A percentile compares a stretch with the other conserved stretches of the same genome.
Conservation (phyloP, 2,888 invertebrate species). For the Papilio gigon region DNA sequence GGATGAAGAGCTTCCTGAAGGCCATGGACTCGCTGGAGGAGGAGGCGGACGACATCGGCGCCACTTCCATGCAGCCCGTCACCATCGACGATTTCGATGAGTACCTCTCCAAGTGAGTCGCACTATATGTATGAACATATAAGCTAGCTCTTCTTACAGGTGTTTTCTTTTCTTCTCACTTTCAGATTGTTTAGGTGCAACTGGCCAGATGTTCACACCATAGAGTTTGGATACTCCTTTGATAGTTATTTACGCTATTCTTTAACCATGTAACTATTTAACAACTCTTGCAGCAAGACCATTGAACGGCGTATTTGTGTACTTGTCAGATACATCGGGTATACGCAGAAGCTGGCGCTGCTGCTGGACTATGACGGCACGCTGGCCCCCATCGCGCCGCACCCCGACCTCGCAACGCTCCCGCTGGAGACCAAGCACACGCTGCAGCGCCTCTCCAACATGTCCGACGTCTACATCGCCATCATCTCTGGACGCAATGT, state of each 20-base stretch:
- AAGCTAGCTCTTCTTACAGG: too few species aligned
- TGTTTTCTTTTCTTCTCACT: too few species aligned
- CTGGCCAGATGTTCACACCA: background rate
- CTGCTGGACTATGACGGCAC: slow-evolving; percentile 95
- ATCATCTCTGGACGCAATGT: slow-evolving; percentile 94
- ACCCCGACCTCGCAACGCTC: slow-evolving; percentile 93
- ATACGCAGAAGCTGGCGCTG: slow-evolving; percentile 91
- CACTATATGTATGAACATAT: background rate
- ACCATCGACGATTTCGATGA: slow-evolving; percentile 95
- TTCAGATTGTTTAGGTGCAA: background rate
- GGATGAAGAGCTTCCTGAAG: slow-evolving; percentile 94
- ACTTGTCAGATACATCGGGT: slow-evolving; percentile 88
- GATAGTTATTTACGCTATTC: background rate
- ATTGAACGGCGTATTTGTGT: background rate
- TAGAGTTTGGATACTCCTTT: background rate
- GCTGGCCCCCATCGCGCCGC: slow-evolving; percentile 93
- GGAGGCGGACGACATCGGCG: slow-evolving; percentile 90
- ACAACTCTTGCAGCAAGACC: background rate
- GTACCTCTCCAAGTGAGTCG: slow-evolving; percentile 90
- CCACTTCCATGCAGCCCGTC: slow-evolving; percentile 94
- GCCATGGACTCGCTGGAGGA: slow-evolving; percentile 93
- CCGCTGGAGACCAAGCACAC: slow-evolving; percentile 93
- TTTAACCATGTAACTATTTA: background rate
- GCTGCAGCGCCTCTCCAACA: slow-evolving; percentile 90
- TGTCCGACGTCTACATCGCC: slow-evolving; percentile 93